Evolutionary conservation across 2,113 vertebrate species (phyloP).

Genomic region (Cervus canadensis): DNA sequence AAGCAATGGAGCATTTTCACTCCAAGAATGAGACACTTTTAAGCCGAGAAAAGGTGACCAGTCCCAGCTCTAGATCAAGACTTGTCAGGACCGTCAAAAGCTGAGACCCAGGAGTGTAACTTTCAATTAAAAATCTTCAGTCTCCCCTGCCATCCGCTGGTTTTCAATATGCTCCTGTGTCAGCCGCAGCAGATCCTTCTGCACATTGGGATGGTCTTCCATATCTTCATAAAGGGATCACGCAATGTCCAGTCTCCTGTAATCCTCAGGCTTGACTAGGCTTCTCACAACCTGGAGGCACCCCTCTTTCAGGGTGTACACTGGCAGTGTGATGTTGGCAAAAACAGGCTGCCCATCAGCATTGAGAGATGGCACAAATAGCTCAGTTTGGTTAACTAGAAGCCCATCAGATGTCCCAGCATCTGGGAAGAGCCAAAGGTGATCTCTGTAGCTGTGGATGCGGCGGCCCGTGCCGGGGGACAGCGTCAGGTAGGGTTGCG

Average conservation of each 20-base stretch:
- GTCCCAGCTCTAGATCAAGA: neutral
- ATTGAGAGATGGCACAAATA: conserved; percentile 84
- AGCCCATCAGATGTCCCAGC: conserved; percentile 88
- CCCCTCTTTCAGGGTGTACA: conserved; percentile 91
- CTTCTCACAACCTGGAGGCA: conserved; percentile 91
- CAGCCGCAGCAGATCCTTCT: conserved; percentile 88
- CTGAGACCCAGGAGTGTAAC: neutral
- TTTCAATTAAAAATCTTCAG: neutral
- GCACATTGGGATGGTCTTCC: conserved; percentile 86
- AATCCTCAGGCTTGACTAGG: conserved; percentile 88
- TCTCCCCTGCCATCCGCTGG: neutral
- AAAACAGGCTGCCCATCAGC: conserved; percentile 75
- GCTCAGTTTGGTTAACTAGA: conserved; percentile 87
- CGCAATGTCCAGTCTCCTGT: conserved; percentile 92
- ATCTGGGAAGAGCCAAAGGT: conserved; percentile 96
- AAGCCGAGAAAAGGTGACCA: neutral
- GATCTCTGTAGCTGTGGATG: conserved; percentile 89
- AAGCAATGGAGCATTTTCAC: conserved; percentile 6
- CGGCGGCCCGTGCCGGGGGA: conserved; percentile 81
- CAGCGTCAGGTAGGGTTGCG: conserved; percentile 80
- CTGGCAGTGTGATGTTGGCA: conserved; percentile 92
- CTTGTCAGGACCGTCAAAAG: neutral
- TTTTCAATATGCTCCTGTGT: conserved; percentile 73
- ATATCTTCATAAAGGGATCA: conserved; percentile 90
- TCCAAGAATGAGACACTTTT: neutral